Evolutionary conservation across 35 echinoderm and acorn worm species (phyloP), one percentile per base, ranked within the genome.

Genomic region (Patiria miniata): DNA sequence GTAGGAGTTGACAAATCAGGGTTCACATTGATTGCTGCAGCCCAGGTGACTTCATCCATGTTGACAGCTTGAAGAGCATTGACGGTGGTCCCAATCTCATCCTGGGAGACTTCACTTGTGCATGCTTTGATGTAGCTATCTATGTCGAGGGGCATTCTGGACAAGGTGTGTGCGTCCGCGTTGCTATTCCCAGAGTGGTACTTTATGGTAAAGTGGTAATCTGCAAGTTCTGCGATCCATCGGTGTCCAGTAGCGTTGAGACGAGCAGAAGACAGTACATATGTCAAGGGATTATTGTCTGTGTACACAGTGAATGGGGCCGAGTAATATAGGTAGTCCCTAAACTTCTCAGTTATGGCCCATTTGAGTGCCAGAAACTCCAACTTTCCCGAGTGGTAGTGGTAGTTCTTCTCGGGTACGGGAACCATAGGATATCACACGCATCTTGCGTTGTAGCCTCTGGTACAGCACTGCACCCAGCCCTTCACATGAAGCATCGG

Each of bases 381-480:
- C 22, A 80, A 50, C 51, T 88, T 88, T 6, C 86, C 86, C 0
- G 76, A 88, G 80, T 88, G 86, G 26, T 77, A 57, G 37, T 86
- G 58, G 58, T 86, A 77, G 8, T 90, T 90, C 21, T n/a, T n/a
- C 29, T 82, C 53, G 44, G 22, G 83, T 40, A 23, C 87, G 82
- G 30, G 92, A 94, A 36, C 80, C 92, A 81, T 90, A 94, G 33
- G 58, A 87, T 1, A 94, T 90, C 12, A 94, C 87, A 37, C 87
- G 40, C 58, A 83, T 23, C 77, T 57, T 28, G 7, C 78, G 44
- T 7, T 88, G 30, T 32, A 40, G 86, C 51, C 58, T 80, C 57
- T 89, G 87, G 78, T 89, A 89, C 87, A 89, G 58, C 18, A 89
- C 89, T 26, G 89, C 89, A 7, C 81, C 89, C 17, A 91, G 40